These are phyloP conservation scores for Poecile montanus DNA, from an alignment of 2,797 vertebrate species.

Conservation along the genomic window DNA sequence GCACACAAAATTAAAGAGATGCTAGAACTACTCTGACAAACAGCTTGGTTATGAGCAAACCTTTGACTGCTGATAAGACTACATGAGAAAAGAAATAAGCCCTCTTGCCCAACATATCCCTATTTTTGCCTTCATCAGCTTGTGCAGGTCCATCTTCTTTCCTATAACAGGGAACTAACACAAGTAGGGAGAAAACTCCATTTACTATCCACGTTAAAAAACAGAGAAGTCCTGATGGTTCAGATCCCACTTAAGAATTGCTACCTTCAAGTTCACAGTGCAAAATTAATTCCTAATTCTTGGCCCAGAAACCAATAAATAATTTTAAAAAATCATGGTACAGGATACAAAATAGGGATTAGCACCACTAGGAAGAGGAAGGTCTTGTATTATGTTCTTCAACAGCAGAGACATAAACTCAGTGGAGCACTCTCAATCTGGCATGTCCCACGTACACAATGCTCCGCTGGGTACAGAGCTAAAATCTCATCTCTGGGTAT, in stretches of 20 bases:
- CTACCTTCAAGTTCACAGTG: rapidly evolving
- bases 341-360: neutral
- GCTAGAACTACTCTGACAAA: neutral
- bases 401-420: neutral
- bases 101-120: neutral
- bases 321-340: neutral
- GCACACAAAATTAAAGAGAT: slow-evolving; percentile 15
- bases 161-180: neutral
- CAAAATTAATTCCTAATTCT: neutral
- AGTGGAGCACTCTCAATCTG: neutral
- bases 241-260: neutral
- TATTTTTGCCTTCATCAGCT: neutral
- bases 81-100: neutral
- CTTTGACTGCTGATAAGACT: neutral
- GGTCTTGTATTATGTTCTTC: neutral
- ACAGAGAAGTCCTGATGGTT: neutral
- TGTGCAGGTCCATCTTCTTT: neutral
- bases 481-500: neutral
- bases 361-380: neutral
- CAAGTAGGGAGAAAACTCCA: neutral
- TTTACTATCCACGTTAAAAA: neutral
- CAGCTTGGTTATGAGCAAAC: neutral
- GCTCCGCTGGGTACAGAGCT: rapidly evolving
- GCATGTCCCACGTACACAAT: neutral
- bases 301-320: neutral